These are phyloP conservation scores for Hycleus phaleratus DNA, from an alignment of 1,140 invertebrate species.

Conservation along the genomic window DNA sequence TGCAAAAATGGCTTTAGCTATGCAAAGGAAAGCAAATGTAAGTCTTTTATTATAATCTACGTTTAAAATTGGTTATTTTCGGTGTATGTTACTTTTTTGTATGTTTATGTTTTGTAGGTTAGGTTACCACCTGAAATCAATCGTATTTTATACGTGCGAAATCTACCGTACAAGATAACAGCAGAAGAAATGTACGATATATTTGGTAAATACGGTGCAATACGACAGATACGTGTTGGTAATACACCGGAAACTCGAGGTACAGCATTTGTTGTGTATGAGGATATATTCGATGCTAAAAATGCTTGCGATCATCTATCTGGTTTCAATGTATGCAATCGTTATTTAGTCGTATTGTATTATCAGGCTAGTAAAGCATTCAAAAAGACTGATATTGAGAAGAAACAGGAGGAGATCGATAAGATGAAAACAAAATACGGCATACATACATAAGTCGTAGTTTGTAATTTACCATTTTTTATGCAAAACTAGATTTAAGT, in stretches of 20 bases:
- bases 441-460: conserved; percentile 41
- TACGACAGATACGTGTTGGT: conserved; percentile 96
- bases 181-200: conserved; percentile 99
- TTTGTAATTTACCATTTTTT: conserved; percentile 2
- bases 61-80: neutral
- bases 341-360: conserved; percentile 96
- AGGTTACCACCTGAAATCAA: conserved; percentile 98
- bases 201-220: conserved; percentile 99
- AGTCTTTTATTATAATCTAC: conserved; percentile 29
- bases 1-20: conserved; percentile 50
- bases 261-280: conserved; percentile 98
- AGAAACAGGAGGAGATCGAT: conserved; percentile 95
- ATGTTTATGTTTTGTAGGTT: conserved; percentile 57
- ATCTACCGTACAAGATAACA: conserved; percentile 98
- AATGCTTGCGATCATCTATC: conserved; percentile 99
- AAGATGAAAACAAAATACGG: conserved; percentile 94
- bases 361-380: conserved; percentile 94
- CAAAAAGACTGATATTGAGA: conserved; percentile 92
- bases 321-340: conserved; percentile 98
- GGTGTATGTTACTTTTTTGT: neutral
- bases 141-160: conserved; percentile 92
- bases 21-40: conserved; percentile 55
- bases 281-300: conserved; percentile 99
- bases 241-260: conserved; percentile 97
- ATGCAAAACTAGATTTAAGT: conserved; percentile 5